These are phyloP conservation scores for Rachycentron canadum DNA, from an alignment of 2,797 vertebrate species.

Conservation along the genomic window DNA sequence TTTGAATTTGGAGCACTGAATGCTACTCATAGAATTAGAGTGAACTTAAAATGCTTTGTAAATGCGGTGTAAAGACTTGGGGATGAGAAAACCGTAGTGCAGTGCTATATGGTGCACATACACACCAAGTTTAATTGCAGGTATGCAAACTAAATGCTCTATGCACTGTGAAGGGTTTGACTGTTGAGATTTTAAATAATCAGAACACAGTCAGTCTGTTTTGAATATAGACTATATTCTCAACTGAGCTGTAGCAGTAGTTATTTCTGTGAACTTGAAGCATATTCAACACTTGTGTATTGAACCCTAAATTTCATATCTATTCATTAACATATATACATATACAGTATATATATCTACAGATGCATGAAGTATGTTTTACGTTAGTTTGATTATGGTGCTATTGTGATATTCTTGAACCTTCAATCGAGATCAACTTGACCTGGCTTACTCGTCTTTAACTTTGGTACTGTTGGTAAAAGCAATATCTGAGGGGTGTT, in stretches of 20 bases:
- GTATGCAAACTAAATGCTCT: slow-evolving; percentile 70
- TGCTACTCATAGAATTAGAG: slow-evolving; percentile 48
- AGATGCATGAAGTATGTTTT: slow-evolving; percentile 78
- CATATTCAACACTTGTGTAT: slow-evolving; percentile 74
- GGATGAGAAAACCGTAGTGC: slow-evolving; percentile 51
- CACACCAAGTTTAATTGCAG: slow-evolving; percentile 61
- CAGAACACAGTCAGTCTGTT: slow-evolving; percentile 34
- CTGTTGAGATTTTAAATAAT: slow-evolving; percentile 55
- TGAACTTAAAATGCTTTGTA: slow-evolving; percentile 70
- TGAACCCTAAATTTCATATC: slow-evolving; percentile 64
- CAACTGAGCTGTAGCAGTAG: slow-evolving; percentile 44
- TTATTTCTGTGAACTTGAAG: slow-evolving; percentile 71
- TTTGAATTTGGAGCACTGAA: slow-evolving; percentile 76
- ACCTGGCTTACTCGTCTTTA: slow-evolving; percentile 55
- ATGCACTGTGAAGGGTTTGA: slow-evolving; percentile 70
- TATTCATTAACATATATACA: slow-evolving; percentile 61
- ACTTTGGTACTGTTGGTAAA: slow-evolving; percentile 46
- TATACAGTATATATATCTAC: slow-evolving; percentile 54
- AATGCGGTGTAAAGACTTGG: slow-evolving; percentile 67
- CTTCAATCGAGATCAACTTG: slow-evolving; percentile 58
- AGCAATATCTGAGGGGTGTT: slow-evolving; percentile 25
- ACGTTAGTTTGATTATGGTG: slow-evolving; percentile 79
- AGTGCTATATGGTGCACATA: slow-evolving; percentile 64
- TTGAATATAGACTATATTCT: slow-evolving; percentile 44
- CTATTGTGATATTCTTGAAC: slow-evolving; percentile 76